Base-by-base conservation (phyloP, 2,797 vertebrate genomes). In the Discoglossus pictus region DNA sequence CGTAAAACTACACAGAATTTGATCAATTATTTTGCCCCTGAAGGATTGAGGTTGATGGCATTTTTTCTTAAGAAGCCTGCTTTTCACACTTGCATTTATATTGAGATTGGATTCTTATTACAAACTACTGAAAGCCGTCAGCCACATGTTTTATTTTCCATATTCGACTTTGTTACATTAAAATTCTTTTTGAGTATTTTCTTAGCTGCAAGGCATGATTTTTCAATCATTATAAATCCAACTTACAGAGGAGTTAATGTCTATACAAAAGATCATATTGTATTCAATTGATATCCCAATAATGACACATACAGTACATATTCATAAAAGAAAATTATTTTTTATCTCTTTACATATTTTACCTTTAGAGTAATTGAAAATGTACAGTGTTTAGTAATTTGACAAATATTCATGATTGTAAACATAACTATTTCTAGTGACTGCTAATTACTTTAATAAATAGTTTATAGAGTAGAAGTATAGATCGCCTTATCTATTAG, bases 21-120 rank as follows among this genome's bases (percentile, higher is more conserved):
- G 1, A 35, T 53, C 51, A 20, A 36, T 36, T 31, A n/a, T 13
- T 35, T 35, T 7, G 11, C 15, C 51, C 27, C 16, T 1, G 4
- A 27, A 20, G 51, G 20, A 9, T 21, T 10, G 9, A 12, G 16
- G 16, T 53, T 53, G 18, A 9, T 12, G 10, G 4, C 6, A 10
- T 13, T n/a, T n/a, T n/a, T n/a, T n/a, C n/a, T n/a, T n/a, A n/a
- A n/a, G n/a, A n/a, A n/a, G n/a, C n/a, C n/a, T n/a, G n/a, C n/a
- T n/a, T n/a, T n/a, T n/a, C 31, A 4, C 16, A 4, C 39, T 11
- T 43, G 27, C 21, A 59, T 59, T 59, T 31, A 12, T 6, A 44
- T 59, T 15, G n/a, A 59, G 24, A 59, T 59, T 31, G 23, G 8
- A 44, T 43, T 27, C 27, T 59, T 59, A 59, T 44, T 44, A 31